Conservation (phyloP, 2,888 invertebrate species). For the Drosophila maculinotata region DNA sequence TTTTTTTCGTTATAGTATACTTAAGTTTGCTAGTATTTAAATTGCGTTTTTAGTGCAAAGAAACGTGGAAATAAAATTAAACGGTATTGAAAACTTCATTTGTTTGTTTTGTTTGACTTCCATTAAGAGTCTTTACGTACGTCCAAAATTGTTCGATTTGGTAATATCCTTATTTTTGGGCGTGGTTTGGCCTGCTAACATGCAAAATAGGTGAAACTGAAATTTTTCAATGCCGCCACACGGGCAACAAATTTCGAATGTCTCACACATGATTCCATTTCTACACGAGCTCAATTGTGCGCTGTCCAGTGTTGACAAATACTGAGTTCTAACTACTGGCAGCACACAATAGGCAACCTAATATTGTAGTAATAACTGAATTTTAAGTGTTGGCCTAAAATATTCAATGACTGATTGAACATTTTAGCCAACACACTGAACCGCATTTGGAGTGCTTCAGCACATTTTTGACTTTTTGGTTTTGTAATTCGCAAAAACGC, state of each 20-base stretch:
- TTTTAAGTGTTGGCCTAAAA: constrained; percentile 59
- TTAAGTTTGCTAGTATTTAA: constrained; percentile 33
- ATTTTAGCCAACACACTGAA: constrained; percentile 64
- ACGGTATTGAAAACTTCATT: constrained; percentile 39
- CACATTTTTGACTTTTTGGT: constrained; percentile 76
- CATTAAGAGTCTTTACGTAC: constrained; percentile 85
- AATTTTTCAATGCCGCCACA: constrained; percentile 41
- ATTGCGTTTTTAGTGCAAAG: constrained; percentile 65
- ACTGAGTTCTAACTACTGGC: constrained; percentile 12
- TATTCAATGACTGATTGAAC: constrained; percentile 68
- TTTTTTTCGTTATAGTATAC: constrained; percentile 23
- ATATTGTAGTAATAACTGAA: constrained; percentile 8
- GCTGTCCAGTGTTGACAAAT: constrained; percentile 25
- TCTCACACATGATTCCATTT: constrained; percentile 85
- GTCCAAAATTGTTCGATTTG: constrained; percentile 67
- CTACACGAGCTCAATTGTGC: constrained; percentile 38
- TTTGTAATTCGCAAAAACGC: constrained; percentile 85
- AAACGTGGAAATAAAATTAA: constrained; percentile 66
- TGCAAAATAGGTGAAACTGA: constrained; percentile 85
- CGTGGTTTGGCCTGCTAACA: constrained; percentile 79
- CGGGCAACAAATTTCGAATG: constrained; percentile 47
- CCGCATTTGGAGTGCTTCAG: constrained; percentile 35
- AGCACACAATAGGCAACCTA: constrained; percentile 25
- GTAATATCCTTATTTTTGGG: constrained; percentile 57
- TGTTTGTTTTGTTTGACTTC: constrained; percentile 71